Conservation (phyloP, 2,888 invertebrate genomes). For the Agonopterix arenella region DNA sequence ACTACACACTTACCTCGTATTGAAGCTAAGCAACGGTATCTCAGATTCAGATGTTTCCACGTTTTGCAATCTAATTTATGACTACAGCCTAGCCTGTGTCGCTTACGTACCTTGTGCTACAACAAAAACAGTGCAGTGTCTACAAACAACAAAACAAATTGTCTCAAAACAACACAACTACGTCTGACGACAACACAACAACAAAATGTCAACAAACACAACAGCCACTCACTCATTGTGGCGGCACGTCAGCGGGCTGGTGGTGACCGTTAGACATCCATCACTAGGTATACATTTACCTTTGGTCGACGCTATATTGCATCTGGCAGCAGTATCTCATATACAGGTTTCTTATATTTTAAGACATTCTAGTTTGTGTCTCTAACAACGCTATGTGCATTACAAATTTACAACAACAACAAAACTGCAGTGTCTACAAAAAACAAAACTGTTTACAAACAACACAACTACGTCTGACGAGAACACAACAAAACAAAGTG, state of each 20-base stretch:
- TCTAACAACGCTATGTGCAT: background rate
- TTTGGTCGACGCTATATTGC: too few relatives aligned
- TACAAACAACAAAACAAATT: background rate
- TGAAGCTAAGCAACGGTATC: too few relatives aligned
- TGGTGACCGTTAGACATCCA: slow-evolving; percentile 57
- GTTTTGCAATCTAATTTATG: too few relatives aligned
- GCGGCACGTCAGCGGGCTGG: slow-evolving; percentile 64
- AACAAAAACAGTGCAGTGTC: background rate
- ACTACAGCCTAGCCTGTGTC: background rate
- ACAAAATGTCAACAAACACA: background rate
- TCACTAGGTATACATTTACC: too few relatives aligned
- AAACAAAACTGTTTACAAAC: too few relatives aligned
- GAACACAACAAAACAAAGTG: too few relatives aligned
- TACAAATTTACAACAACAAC: background rate
- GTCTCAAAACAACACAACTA: background rate
- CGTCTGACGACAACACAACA: background rate
- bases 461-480: too few relatives aligned
- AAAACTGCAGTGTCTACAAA: background rate
- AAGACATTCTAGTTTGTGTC: background rate
- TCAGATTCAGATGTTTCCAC: too few relatives aligned
- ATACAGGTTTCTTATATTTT: background rate
- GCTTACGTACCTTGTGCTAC: background rate
- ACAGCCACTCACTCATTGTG: slow-evolving; percentile 11
- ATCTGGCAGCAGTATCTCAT: too few relatives aligned
- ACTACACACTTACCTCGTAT: too few relatives aligned